Evolutionary conservation across 2,888 invertebrate genomes (phyloP).

Genomic region (Trilocha varians): DNA sequence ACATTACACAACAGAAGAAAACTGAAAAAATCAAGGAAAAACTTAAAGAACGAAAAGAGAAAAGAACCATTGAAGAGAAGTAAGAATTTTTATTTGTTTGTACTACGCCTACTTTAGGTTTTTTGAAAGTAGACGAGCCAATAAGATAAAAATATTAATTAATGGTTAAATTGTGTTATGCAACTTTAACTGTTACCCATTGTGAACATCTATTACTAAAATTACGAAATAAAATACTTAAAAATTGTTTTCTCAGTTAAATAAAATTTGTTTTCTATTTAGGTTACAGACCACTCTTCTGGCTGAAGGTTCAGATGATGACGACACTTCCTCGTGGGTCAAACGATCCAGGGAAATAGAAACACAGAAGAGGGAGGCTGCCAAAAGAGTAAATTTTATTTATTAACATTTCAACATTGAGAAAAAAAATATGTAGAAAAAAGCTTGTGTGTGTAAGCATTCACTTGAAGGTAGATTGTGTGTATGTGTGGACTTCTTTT

Average conservation of each 20-base stretch:
- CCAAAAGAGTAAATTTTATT: constrained; percentile 78
- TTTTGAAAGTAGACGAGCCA: neutral
- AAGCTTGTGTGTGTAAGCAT: neutral
- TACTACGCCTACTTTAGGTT: neutral
- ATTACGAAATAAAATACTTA: neutral
- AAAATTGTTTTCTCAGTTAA: neutral
- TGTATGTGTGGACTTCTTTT: no score
- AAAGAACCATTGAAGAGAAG: constrained; percentile 82
- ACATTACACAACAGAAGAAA: constrained; percentile 80
- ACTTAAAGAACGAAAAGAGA: constrained; percentile 84
- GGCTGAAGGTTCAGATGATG: constrained; percentile 81
- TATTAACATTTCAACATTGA: no score
- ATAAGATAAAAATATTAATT: no score
- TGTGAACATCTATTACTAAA: no score
- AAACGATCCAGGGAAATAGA: constrained; percentile 82
- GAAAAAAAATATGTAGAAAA: neutral
- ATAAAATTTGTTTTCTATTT: neutral
- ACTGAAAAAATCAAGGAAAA: constrained; percentile 88
- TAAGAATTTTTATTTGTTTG: constrained; percentile 16
- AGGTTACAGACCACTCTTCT: constrained; percentile 51
- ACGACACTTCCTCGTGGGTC: constrained; percentile 88
- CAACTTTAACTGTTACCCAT: no score
- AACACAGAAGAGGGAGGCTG: constrained; percentile 87
- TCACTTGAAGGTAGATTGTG: no score
- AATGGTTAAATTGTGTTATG: no score